phyloP scores from a whole-genome alignment of 2,888 invertebrate species.

The Cantharis nigra region DNA sequence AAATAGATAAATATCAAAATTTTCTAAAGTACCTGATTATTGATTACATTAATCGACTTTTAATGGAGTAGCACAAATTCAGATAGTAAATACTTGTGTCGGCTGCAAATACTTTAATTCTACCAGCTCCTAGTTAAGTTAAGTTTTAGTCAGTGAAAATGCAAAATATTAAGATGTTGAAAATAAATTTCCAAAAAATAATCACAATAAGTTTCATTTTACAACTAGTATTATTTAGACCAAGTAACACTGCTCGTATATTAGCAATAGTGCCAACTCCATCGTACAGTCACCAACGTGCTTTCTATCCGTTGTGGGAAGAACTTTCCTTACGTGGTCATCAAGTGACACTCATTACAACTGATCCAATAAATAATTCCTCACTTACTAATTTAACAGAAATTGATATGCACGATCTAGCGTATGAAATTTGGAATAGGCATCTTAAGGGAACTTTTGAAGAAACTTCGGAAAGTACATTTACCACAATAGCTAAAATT shows the following conservation, averaged over 20 bases:
- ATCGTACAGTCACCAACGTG: constrained; percentile 41
- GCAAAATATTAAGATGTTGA: background rate
- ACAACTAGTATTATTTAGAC: background rate
- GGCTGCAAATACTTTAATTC: background rate
- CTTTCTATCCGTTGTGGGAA: constrained; percentile 40
- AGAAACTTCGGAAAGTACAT: background rate
- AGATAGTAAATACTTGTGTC: background rate
- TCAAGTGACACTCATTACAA: background rate
- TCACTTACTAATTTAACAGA: background rate
- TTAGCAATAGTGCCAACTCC: constrained; percentile 26
- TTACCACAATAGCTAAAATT: background rate
- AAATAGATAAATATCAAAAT: background rate
- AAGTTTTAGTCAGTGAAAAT: background rate
- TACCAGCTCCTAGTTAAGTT: background rate
- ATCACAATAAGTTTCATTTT: background rate
- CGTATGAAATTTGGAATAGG: background rate
- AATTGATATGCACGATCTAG: background rate
- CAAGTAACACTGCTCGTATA: background rate
- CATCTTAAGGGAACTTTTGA: background rate
- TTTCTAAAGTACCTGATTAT: background rate
- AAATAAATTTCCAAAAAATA: background rate
- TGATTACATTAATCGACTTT: background rate
- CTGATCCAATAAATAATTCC: background rate
- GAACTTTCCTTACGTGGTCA: constrained; percentile 31
- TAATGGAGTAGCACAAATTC: background rate